Evolutionary conservation across 2,113 vertebrate species (phyloP), one percentile per base, ranked within the genome.

Genomic region (Leptobrachium ailaonicum): DNA sequence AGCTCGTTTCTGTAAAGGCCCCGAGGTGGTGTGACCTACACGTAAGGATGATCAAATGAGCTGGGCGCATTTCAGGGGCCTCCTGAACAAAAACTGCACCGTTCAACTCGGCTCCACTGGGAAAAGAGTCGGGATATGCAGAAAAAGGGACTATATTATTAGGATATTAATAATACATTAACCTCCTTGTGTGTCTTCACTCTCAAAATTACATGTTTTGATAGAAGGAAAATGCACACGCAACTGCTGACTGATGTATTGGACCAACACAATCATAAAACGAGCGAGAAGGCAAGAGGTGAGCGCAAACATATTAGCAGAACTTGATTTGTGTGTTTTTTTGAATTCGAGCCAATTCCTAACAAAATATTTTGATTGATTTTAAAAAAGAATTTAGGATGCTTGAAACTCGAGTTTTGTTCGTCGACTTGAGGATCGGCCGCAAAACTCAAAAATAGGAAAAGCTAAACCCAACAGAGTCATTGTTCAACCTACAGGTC

Each of bases 91-190:
- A 67, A 75, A 32, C 7, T 43, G 50, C 56, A 58, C 41, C 66
- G 58, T 56, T 77, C 68, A 77, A 43, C 50, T n/a, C 32, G 32
- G 42, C 64, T 69, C 66, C 50, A 56, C 50, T 56, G 75, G 14
- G 66, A 69, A 13, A 40, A 56, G 64, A 68, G 41, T 6, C 11
- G 66, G 50, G 1, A 56, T 54, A 44, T 69, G 54, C 6, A 58
- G 56, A 68, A 56, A 43, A 67, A 42, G 42, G 41, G 13, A 9
- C 32, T 56, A 43, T 66, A 58, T 68, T 68, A 69, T 77, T 56
- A 68, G 47, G 41, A 50, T 77, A 68, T 67, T 76, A 67, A 75
- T 75, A 75, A 64, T 75, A 75, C 73, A 75, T 75, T 75, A 75
- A 75, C 73, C 73, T 64, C 58, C 73, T 75, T 47, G 42, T n/a